Evolutionary conservation across 2,888 invertebrate species (phyloP).

Genomic region (Gymnosoma rotundatum): DNA sequence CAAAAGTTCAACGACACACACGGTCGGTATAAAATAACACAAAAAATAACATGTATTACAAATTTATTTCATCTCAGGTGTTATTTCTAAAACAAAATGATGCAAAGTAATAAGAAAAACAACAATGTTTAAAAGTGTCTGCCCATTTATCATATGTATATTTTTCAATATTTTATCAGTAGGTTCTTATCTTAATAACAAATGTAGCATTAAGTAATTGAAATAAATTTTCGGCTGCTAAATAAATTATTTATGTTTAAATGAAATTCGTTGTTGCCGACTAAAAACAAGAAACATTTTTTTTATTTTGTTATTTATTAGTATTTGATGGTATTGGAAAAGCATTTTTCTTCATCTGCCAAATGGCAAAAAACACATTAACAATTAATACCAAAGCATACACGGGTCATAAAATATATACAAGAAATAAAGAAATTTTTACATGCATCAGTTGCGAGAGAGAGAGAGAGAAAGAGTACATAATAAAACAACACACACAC

Average conservation of each 20-base stretch:
- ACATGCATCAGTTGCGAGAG: background rate
- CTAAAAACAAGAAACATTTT: background rate
- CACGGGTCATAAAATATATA: background rate
- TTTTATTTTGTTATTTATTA: slow-evolving; percentile 1
- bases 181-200: background rate
- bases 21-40: too few relatives aligned
- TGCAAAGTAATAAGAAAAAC: too few relatives aligned
- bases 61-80: too few relatives aligned
- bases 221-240: background rate
- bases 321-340: slow-evolving; percentile 1
- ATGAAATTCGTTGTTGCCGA: background rate
- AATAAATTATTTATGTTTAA: slow-evolving; percentile 7
- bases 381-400: slow-evolving; percentile 8
- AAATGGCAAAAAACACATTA: slow-evolving; percentile 7
- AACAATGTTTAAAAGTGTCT: too few relatives aligned
- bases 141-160: too few relatives aligned
- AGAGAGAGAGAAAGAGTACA: too few relatives aligned
- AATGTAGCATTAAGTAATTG: background rate
- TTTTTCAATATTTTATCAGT: too few relatives aligned
- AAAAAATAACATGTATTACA: too few relatives aligned
- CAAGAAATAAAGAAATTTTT: background rate
- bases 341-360: background rate
- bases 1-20: too few relatives aligned
- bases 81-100: too few relatives aligned
- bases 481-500: too few relatives aligned